A percentile compares a stretch with the other conserved stretches of the same genome.
Conservation (phyloP, 2,888 invertebrate species). For the Drosophila mimetica region DNA sequence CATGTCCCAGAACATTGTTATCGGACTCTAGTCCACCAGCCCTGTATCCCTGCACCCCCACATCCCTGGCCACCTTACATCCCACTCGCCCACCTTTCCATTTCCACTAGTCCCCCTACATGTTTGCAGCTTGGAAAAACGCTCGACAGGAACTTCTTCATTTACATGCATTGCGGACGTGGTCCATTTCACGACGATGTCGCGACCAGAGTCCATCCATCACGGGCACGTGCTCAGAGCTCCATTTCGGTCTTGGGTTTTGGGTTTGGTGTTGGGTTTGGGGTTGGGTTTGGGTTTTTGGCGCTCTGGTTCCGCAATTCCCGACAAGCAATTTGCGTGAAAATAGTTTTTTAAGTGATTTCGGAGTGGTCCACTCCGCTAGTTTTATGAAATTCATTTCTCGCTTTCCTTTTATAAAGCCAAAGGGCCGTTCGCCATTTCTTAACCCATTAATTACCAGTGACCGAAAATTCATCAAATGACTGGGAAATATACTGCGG, state of each 20-base stretch:
- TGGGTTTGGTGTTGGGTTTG: background rate
- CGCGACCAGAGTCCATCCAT: conserved; percentile 64
- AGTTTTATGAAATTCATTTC: conserved; percentile 30
- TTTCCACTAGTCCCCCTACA: background rate
- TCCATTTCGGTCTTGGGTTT: background rate
- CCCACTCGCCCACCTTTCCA: background rate
- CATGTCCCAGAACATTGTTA: conserved; percentile 53
- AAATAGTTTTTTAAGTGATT: conserved; percentile 72
- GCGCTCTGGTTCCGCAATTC: background rate
- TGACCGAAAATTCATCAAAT: background rate
- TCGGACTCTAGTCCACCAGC: conserved; percentile 12
- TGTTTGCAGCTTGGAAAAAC: background rate
- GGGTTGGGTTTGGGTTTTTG: background rate
- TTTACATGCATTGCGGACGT: conserved; percentile 76
- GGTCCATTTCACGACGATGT: conserved; percentile 43
- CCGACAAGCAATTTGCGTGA: conserved; percentile 62
- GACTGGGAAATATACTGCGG: background rate
- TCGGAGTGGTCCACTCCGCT: conserved; percentile 3
- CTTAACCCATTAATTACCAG: conserved; percentile 15
- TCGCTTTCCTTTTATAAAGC: too few species aligned
- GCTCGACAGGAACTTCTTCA: conserved; percentile 65
- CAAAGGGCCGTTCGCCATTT: too few species aligned
- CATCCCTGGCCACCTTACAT: too few species aligned
- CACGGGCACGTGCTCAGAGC: conserved; percentile 65
- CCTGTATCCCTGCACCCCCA: too few species aligned